phyloP scores from a whole-genome alignment of 2,113 vertebrate species.

The Hippolais icterina region DNA sequence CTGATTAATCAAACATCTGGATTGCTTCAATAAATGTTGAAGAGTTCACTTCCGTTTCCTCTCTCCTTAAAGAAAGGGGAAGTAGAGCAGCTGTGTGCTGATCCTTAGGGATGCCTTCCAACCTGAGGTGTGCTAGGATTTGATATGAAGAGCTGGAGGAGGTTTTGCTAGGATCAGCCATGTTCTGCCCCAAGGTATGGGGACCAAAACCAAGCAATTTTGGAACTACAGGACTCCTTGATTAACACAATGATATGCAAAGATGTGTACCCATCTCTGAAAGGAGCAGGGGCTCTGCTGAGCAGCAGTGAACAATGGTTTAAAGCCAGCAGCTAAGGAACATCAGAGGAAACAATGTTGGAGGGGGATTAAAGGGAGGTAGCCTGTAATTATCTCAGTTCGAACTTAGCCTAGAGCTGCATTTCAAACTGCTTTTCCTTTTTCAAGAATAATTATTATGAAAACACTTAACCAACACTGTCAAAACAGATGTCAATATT shows the following conservation, averaged over 20 bases:
- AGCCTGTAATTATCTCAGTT: background rate
- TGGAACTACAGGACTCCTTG: background rate
- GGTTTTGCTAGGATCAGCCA: background rate
- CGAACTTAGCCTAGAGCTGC: background rate
- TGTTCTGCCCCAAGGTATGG: background rate
- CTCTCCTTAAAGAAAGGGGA: background rate
- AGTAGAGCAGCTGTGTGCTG: background rate
- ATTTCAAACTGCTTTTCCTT: slow-evolving; percentile 7
- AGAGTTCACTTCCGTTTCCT: background rate
- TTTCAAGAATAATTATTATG: background rate
- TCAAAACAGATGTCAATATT: slow-evolving; percentile 39
- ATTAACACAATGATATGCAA: background rate
- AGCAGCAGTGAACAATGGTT: background rate
- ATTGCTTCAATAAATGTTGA: background rate
- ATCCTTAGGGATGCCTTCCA: background rate
- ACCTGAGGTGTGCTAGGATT: background rate
- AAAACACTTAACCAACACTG: background rate
- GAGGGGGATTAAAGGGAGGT: background rate
- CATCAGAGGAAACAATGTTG: background rate
- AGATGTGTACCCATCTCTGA: background rate
- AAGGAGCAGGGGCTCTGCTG: background rate
- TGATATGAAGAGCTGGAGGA: background rate
- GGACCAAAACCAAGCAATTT: background rate
- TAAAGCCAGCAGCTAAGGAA: background rate
- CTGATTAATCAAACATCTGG: background rate